Evolutionary conservation across 37 sponge, comb jelly and placozoan genomes (phyloP).

Genomic region (Hexactinellida sp.): DNA sequence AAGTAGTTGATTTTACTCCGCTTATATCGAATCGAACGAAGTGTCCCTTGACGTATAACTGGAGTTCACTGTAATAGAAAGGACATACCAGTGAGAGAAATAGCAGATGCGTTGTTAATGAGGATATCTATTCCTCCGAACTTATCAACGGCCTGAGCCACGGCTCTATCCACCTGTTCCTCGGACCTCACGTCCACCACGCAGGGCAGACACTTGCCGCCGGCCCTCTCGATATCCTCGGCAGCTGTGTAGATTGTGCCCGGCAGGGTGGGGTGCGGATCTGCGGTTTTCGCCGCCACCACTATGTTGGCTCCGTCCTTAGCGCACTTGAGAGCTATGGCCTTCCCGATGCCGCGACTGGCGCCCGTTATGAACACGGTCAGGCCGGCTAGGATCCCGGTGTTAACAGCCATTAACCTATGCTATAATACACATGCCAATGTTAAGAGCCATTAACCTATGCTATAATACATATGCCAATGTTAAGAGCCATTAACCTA

Average conservation of each 20-base stretch:
- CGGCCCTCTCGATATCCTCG: slow-evolving; percentile 82
- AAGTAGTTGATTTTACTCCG: no score
- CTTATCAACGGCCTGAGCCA: slow-evolving; percentile 53
- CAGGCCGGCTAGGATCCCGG: slow-evolving; percentile 54
- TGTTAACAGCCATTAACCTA: neutral
- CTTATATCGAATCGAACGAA: no score
- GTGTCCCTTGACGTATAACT: no score
- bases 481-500: neutral
- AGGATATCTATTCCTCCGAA: slow-evolving; percentile 97
- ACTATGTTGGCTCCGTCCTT: slow-evolving; percentile 94
- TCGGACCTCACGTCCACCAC: slow-evolving; percentile 84
- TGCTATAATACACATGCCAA: neutral
- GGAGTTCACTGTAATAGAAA: no score
- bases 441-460: neutral
- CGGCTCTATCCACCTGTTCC: slow-evolving; percentile 57
- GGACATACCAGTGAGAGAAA: slow-evolving; percentile 59
- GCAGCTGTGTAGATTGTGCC: slow-evolving; percentile 98
- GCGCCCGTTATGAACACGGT: slow-evolving; percentile 96
- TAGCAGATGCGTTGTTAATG: slow-evolving; percentile 98
- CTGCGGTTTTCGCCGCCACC: slow-evolving; percentile 87
- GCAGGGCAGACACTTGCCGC: slow-evolving; percentile 88
- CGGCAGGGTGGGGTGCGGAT: slow-evolving; percentile 90
- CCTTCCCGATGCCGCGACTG: slow-evolving; percentile 94
- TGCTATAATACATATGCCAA: neutral
- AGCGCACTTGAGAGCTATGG: slow-evolving; percentile 87